These are phyloP conservation scores for Drosophila repleta DNA, from an alignment of 1,140 invertebrate genomes.

Conservation along the genomic window DNA sequence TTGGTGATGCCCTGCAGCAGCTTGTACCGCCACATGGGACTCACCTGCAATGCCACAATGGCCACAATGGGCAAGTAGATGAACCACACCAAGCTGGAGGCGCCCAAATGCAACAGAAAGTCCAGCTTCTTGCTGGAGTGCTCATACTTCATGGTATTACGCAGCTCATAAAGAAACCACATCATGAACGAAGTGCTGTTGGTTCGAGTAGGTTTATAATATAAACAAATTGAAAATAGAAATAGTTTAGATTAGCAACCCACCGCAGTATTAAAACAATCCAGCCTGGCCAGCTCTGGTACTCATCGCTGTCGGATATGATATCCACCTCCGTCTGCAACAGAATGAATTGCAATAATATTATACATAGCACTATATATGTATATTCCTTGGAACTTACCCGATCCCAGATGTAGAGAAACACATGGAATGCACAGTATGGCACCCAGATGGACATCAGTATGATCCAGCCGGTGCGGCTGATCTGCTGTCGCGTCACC, in stretches of 20 bases:
- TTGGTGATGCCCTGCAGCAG: conserved; percentile 96
- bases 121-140: conserved; percentile 95
- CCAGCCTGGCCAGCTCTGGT: conserved; percentile 98
- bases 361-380: background rate
- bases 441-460: conserved; percentile 96
- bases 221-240: background rate
- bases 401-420: conserved; percentile 98
- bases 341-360: background rate
- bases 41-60: conserved; percentile 96
- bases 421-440: conserved; percentile 95
- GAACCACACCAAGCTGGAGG: conserved; percentile 98
- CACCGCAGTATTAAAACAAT: conserved; percentile 89
- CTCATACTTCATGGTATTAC: conserved; percentile 95
- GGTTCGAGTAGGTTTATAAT: background rate
- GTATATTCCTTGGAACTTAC: conserved; percentile 85
- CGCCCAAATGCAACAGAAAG: conserved; percentile 98
- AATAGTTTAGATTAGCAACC: background rate
- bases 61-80: conserved; percentile 98
- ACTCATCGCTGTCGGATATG: conserved; percentile 98
- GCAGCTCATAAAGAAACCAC: conserved; percentile 97
- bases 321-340: conserved; percentile 96
- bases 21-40: conserved; percentile 97
- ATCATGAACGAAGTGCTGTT: conserved; percentile 95
- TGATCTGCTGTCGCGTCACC: conserved; percentile 93
- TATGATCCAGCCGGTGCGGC: conserved; percentile 89